phyloP scores from a whole-genome alignment of 2,888 invertebrate species.

The Gonocerus acuteangulatus region DNA sequence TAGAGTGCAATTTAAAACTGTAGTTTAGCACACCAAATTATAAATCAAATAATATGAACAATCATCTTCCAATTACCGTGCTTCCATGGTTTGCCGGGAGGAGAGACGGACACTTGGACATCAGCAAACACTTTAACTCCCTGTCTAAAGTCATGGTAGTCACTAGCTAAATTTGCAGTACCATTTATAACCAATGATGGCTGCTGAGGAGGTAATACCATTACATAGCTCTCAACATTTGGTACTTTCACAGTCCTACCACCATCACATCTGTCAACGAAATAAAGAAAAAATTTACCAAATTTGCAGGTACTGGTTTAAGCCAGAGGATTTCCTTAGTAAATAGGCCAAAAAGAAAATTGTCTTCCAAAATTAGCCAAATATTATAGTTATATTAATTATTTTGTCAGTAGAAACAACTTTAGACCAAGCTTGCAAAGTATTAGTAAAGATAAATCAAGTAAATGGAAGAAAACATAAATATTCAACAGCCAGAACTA shows the following conservation, averaged over 20 bases:
- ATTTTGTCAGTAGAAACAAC: too few species aligned
- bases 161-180: conserved; percentile 69
- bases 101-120: conserved; percentile 61
- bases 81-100: conserved; percentile 34
- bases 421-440: too few species aligned
- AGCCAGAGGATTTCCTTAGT: neutral
- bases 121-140: conserved; percentile 86
- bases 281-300: neutral
- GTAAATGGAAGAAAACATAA: too few species aligned
- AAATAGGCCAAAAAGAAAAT: neutral
- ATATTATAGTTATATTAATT: too few species aligned
- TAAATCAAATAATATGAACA: too few species aligned
- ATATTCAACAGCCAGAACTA: too few species aligned
- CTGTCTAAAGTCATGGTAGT: conserved; percentile 74
- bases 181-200: conserved; percentile 79
- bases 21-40: too few species aligned
- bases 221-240: conserved; percentile 73
- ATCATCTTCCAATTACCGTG: conserved; percentile 28
- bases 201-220: conserved; percentile 77
- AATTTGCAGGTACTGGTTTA: neutral
- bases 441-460: too few species aligned
- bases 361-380: too few species aligned
- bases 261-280: conserved; percentile 57
- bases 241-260: conserved; percentile 65
- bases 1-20: too few species aligned